phyloP scores from a whole-genome alignment of 2,113 vertebrate species.

The Pterocles burchelli region DNA sequence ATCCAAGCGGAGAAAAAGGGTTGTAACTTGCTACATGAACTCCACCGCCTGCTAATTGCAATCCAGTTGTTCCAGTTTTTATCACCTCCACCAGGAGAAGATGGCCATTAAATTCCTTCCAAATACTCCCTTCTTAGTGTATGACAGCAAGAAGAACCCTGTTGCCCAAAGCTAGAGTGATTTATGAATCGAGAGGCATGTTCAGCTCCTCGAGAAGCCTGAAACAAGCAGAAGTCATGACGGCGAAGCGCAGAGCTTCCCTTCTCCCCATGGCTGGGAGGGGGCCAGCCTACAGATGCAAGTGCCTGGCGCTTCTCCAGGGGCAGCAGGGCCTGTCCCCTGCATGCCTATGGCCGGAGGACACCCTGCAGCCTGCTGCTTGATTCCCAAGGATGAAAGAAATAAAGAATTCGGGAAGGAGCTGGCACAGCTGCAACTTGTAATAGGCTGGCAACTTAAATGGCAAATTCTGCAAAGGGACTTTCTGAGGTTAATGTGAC shows the following conservation, averaged over 20 bases:
- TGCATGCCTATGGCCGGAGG: accelerated
- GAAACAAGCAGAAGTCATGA: not conserved
- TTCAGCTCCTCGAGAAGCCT: not conserved
- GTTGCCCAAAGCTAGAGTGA: not conserved
- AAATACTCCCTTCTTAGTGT: not conserved
- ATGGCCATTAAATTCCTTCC: not conserved
- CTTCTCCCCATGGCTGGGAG: no score
- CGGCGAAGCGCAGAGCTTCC: not conserved
- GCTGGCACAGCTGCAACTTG: not conserved
- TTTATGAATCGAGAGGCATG: not conserved
- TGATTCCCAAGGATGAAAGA: not conserved
- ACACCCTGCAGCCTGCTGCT: not conserved
- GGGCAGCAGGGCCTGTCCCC: not conserved
- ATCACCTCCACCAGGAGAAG: not conserved
- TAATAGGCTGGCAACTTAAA: not conserved
- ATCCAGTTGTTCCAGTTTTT: accelerated
- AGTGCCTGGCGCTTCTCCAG: accelerated
- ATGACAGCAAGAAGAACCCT: not conserved
- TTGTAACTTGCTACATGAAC: not conserved
- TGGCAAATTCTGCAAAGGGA: not conserved
- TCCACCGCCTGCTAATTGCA: not conserved
- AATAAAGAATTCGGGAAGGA: not conserved
- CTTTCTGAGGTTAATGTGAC: not conserved
- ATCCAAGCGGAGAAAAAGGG: not conserved
- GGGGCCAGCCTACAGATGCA: not conserved